These are phyloP conservation scores for Tetranychus truncatus DNA, from an alignment of 2,888 invertebrate species.

Conservation along the genomic window DNA sequence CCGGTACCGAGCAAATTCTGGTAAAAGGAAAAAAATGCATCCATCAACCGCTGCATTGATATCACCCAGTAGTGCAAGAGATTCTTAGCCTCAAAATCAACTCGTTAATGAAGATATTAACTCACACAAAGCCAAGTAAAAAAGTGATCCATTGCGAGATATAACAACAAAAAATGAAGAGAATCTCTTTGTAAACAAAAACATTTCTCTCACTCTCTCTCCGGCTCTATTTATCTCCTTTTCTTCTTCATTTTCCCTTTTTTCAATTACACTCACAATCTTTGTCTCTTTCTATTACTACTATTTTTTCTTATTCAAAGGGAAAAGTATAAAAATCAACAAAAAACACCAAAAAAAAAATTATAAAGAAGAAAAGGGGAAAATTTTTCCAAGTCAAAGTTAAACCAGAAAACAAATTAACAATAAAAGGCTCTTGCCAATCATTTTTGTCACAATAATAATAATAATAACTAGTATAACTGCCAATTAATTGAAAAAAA, in stretches of 20 bases:
- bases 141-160: neutral
- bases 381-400: constrained; percentile 1
- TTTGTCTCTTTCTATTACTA: neutral
- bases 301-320: neutral
- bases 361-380: neutral
- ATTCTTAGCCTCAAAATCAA: neutral
- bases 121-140: neutral
- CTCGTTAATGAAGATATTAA: neutral
- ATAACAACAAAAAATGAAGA: neutral
- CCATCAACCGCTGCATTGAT: neutral
- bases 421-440: constrained; percentile 1
- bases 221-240: constrained; percentile 6
- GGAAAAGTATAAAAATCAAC: neutral
- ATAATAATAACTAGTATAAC: neutral
- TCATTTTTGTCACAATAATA: neutral
- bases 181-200: neutral
- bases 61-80: neutral
- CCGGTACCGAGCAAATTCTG: neutral
- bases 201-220: neutral
- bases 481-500: too few relatives aligned
- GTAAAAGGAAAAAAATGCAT: neutral
- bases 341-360: neutral
- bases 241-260: neutral
- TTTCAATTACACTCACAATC: constrained; percentile 3
- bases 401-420: neutral